phyloP scores from a whole-genome alignment of 2,797 vertebrate species.

The Momotus momota region DNA sequence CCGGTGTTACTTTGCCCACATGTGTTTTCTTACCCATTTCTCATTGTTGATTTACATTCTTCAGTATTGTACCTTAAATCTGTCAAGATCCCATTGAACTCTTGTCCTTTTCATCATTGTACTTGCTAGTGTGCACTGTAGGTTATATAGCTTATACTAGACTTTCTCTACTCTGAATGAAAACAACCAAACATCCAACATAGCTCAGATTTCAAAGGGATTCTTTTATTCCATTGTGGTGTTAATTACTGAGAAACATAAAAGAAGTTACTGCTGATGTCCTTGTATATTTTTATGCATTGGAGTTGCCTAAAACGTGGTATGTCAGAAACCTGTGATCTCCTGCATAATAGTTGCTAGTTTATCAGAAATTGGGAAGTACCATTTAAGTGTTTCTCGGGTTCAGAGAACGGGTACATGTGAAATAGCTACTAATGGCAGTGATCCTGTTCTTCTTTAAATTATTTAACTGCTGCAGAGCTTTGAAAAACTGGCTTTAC shows the following conservation, averaged over 20 bases:
- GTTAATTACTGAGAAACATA: neutral
- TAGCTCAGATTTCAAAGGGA: neutral
- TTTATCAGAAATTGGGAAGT: neutral
- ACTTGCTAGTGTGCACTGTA: rapidly evolving
- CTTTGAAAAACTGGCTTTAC: neutral
- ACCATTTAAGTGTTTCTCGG: neutral
- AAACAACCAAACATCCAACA: neutral
- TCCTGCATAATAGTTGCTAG: neutral
- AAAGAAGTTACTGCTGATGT: neutral
- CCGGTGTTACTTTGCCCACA: neutral
- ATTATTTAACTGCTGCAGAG: neutral
- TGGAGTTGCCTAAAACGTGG: neutral
- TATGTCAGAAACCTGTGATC: neutral
- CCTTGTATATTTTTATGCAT: neutral
- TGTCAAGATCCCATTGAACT: neutral
- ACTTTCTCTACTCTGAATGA: neutral
- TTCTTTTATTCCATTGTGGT: neutral
- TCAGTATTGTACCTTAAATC: neutral
- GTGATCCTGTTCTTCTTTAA: neutral
- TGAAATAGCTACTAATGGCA: neutral
- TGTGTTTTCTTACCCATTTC: neutral
- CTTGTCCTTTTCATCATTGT: neutral
- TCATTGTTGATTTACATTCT: neutral
- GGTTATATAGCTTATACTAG: neutral
- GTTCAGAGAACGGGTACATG: neutral